Base-by-base conservation (phyloP, 2,888 invertebrate genomes). In the Tolmerus cingulatus region DNA sequence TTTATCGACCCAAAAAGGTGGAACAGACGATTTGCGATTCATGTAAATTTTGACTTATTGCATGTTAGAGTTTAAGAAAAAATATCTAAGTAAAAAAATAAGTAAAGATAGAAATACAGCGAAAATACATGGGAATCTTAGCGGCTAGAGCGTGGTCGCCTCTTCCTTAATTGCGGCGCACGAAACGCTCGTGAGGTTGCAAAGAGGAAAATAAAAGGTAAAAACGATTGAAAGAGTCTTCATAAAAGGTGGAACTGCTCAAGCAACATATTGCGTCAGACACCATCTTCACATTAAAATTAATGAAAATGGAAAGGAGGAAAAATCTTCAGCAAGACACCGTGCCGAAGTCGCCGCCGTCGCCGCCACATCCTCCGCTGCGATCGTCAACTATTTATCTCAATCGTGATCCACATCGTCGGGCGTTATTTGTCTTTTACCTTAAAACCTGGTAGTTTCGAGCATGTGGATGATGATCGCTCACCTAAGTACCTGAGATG, bases 241-340 rank as follows among this genome's bases (percentile, higher is more conserved):
- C 84, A 57, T 66, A 84, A 57, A 84, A 84, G 74, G 84, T 84
- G 84, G 84, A 84, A 84, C 84, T 84, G 84, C 34, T 76, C 76
- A 9, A 34, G 51, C 86, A 46, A 76, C 40, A 43, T 86, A 86
- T 86, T 86, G 51, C 86, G 34, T 86, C 86, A 86, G 86, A 86
- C 76, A 86, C 51, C 86, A 86, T 76, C 76, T 76, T 86, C 76
- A 86, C 86, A 76, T 86, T 76, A 86, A 86, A 86, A 86, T 86
- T 76, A 86, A 86, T 86, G 86, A 86, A 86, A 86, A 86, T 86
- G 86, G 86, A 86, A 86, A 86, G 86, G 86, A 86, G 86, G 86
- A 86, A 86, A 85, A 86, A 86, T 86, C 66, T 84, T 84, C 43
- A 84, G 40, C 74, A 37, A 84, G 14, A 66, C 8, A 66, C 19